These are phyloP conservation scores for Drosophila tristis DNA, from an alignment of 1,140 invertebrate genomes.

Conservation along the genomic window DNA sequence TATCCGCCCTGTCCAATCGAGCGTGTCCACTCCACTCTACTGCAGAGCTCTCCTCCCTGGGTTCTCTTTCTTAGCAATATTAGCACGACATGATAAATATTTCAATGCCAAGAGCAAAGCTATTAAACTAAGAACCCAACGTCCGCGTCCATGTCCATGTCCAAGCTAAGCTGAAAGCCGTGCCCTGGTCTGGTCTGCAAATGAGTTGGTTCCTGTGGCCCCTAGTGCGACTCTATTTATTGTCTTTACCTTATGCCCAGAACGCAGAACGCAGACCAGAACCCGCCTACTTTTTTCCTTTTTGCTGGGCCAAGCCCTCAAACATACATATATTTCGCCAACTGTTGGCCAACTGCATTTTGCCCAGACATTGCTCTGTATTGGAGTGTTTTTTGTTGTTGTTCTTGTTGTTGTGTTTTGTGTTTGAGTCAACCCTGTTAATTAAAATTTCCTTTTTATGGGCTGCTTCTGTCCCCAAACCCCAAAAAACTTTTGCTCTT, in stretches of 20 bases:
- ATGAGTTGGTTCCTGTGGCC: constrained; percentile 38
- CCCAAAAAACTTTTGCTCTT: constrained; percentile 7
- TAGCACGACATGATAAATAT: constrained; percentile 68
- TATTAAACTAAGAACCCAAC: constrained; percentile 56
- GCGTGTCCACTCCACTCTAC: constrained; percentile 44
- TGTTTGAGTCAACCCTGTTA: constrained; percentile 39
- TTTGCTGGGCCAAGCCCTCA: constrained; percentile 25
- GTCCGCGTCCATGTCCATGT: background rate
- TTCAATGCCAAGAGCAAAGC: constrained; percentile 72
- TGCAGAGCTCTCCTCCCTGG: background rate
- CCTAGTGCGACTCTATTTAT: constrained; percentile 46
- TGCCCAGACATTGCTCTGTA: background rate
- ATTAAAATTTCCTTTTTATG: constrained; percentile 59
- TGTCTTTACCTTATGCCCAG: constrained; percentile 34
- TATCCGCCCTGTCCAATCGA: constrained; percentile 56
- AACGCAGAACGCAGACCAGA: background rate
- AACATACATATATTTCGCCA: constrained; percentile 33
- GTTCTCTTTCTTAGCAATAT: constrained; percentile 48
- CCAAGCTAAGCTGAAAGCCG: constrained; percentile 38
- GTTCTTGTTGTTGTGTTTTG: constrained; percentile 1
- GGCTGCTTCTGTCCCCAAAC: background rate
- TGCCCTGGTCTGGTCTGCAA: constrained; percentile 50
- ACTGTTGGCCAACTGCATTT: constrained; percentile 30
- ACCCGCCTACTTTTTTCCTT: constrained; percentile 31
- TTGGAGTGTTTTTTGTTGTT: constrained; percentile 18